These are phyloP conservation scores for Andrena flavipes DNA, from an alignment of 2,888 invertebrate species.

Conservation along the genomic window DNA sequence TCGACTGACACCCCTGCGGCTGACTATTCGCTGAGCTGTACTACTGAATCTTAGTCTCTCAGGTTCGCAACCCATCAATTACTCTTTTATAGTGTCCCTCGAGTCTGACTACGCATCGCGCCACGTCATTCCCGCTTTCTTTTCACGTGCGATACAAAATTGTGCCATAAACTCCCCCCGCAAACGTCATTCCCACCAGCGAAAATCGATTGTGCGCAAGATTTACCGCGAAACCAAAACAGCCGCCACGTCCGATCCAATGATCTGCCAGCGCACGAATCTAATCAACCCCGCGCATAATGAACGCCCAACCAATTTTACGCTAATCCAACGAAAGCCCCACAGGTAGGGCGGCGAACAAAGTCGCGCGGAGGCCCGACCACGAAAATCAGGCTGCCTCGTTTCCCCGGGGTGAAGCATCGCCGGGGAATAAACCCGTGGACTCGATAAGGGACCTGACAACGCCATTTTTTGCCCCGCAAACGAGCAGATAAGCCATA, in stretches of 20 bases:
- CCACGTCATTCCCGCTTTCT: not conserved
- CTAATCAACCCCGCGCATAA: constrained; percentile 35
- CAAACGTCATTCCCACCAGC: not conserved
- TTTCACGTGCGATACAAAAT: not conserved
- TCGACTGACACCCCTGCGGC: not conserved
- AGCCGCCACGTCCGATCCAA: constrained; percentile 13
- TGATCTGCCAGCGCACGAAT: constrained; percentile 10
- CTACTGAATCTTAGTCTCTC: not conserved
- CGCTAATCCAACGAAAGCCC: constrained; percentile 23
- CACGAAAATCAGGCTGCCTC: constrained; percentile 4
- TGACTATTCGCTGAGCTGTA: not conserved
- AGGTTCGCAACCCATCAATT: too few relatives aligned
- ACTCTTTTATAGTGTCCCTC: too few relatives aligned
- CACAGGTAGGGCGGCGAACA: constrained; percentile 12
- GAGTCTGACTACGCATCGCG: not conserved
- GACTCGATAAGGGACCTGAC: constrained; percentile 1
- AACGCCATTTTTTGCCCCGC: constrained; percentile 21
- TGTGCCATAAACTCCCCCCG: not conserved
- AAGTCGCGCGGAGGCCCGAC: constrained; percentile 8
- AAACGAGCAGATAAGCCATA: constrained; percentile 55
- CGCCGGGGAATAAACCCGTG: not conserved
- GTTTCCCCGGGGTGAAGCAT: not conserved
- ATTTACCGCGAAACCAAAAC: constrained; percentile 31
- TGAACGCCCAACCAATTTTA: constrained; percentile 31
- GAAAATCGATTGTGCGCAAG: constrained; percentile 6